Conservation (phyloP, 2,888 invertebrate genomes). For the Pachycephus smyrnensis region DNA sequence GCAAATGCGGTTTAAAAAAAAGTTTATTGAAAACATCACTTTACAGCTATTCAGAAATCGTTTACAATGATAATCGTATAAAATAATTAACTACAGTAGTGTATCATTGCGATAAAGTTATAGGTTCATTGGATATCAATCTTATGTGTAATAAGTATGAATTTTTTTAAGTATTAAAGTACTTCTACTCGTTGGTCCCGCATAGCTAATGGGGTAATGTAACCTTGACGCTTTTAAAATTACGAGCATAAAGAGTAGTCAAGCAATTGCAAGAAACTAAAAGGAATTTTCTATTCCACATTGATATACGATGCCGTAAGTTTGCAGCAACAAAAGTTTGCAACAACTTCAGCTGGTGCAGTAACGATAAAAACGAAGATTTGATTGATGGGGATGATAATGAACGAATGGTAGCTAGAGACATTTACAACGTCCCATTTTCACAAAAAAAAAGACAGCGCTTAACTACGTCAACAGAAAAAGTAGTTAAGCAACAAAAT, state of each 20-base stretch:
- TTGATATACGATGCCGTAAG: neutral
- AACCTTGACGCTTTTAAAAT: neutral
- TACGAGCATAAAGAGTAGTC: neutral
- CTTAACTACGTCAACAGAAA: too few species aligned
- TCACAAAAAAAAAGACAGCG: too few species aligned
- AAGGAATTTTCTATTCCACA: neutral
- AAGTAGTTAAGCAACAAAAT: too few species aligned
- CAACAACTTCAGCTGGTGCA: neutral
- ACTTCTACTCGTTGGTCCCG: neutral
- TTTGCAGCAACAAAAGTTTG: too few species aligned
- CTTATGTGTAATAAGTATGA: neutral
- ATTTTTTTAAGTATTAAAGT: neutral
- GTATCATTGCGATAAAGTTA: neutral
- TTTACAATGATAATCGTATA: slow-evolving; percentile 18
- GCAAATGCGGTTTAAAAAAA: slow-evolving; percentile 29
- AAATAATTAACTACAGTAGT: neutral
- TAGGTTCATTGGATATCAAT: neutral
- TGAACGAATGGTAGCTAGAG: neutral
- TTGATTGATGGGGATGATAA: neutral
- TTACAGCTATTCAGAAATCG: slow-evolving; percentile 1
- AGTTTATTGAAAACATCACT: slow-evolving; percentile 29
- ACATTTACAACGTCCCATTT: too few species aligned
- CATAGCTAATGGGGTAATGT: too few species aligned
- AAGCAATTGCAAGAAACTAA: neutral
- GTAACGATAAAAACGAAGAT: neutral